These are phyloP conservation scores for Oedothorax gibbosus DNA, from an alignment of 1,140 invertebrate species.

Conservation along the genomic window DNA sequence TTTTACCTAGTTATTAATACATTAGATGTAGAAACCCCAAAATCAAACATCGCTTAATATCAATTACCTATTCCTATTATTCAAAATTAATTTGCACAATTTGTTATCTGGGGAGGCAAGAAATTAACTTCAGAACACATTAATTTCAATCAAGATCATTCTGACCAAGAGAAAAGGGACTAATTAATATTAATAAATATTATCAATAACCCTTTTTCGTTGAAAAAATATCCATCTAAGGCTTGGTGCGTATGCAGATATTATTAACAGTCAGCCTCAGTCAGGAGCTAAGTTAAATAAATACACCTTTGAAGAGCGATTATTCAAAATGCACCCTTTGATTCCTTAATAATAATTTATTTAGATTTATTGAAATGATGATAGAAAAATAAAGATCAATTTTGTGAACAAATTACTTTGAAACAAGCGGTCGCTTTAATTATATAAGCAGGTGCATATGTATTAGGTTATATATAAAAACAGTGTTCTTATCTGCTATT, in stretches of 20 bases:
- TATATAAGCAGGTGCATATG: no score
- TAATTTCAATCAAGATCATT: conserved; percentile 49
- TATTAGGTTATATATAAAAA: no score
- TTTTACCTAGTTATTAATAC: no score
- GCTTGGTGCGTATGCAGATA: conserved; percentile 19
- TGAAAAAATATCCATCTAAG: conserved; percentile 18
- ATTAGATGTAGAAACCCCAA: no score
- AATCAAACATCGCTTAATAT: no score
- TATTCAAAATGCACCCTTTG: conserved; percentile 32
- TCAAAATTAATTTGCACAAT: no score
- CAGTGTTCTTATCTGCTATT: no score
- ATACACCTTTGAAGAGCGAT: conserved; percentile 36
- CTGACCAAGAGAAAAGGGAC: conserved; percentile 11
- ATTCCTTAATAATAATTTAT: conserved; percentile 54
- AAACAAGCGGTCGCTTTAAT: no score
- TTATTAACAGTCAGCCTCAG: conserved; percentile 47
- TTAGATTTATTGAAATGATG: conserved; percentile 42
- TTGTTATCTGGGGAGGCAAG: no score
- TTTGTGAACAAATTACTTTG: no score
- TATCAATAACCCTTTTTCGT: conserved; percentile 31
- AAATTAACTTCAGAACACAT: conserved; percentile 9
- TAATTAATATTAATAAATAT: conserved; percentile 60
- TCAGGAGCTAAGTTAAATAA: conserved; percentile 59
- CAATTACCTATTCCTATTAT: no score
- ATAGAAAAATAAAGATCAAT: no score